Evolutionary conservation across 2,888 invertebrate species (phyloP), one percentile per base, ranked within the genome.

Genomic region (Operophtera brumata): DNA sequence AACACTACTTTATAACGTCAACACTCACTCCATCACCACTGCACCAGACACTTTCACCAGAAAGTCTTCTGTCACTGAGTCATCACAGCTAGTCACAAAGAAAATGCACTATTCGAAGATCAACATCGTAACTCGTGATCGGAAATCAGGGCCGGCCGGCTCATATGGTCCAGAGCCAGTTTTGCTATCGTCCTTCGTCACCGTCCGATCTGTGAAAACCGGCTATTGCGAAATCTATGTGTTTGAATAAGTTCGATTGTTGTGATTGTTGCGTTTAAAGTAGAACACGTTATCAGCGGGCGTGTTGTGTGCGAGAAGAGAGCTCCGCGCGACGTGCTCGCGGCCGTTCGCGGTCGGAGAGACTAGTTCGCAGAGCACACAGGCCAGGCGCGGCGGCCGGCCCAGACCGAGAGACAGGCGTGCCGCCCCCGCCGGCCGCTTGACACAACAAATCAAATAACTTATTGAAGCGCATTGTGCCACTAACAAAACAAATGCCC

Each of bases 91-190:
- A 51, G 65, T 70, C 65, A 72, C 72, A 75, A 73, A 65, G 71
- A 67, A 20, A 64, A 66, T 75, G 73, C 77, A 82, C 79, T 81
- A 80, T 78, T 83, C 69, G 67, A 74, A 73, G 75, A 80, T 80
- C 79, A 77, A 78, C 84, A 87, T 84, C 78, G 77, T 80, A 75
- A 78, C 75, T 74, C 64, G 68, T 70, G 64, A 76, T 73, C 75
- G 73, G 72, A 75, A 81, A 76, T 73, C 71, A 74, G 74, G 65
- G 66, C 73, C 71, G 70, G 75, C 64, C 72, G 65, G 78, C 83
- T 86, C 86, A 86, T 86, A 84, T 86, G 86, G 79, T 80, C 77
- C 75, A 61, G 59, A 81, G 78, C 86, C 82, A 84, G 84, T 84
- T 82, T 76, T 58, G 61, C 59, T 62, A 67, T 59, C 61, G 60